Conservation (phyloP, 2,888 invertebrate species). For the Dasypolia templi region DNA sequence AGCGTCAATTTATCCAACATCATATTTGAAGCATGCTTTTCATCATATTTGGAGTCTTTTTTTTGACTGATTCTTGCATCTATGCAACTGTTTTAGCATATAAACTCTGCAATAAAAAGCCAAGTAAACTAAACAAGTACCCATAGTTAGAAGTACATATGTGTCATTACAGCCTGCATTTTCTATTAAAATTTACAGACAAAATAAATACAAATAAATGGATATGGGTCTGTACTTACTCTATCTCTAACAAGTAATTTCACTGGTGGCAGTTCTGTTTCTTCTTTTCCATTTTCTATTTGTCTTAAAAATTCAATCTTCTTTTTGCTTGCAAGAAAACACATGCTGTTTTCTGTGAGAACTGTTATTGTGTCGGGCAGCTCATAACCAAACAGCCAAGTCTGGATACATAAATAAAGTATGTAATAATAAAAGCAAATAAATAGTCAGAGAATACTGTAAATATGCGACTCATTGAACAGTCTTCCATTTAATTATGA, state of each 20-base stretch:
- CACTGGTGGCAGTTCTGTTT: slow-evolving; percentile 94
- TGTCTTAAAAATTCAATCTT: slow-evolving; percentile 99
- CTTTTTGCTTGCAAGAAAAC: slow-evolving; percentile 98
- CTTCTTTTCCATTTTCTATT: slow-evolving; percentile 96
- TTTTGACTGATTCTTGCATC: too few species aligned
- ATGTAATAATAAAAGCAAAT: slow-evolving; percentile 1
- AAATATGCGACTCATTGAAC: not conserved
- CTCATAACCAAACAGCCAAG: slow-evolving; percentile 99
- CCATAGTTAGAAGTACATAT: not conserved
- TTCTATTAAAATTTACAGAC: too few species aligned
- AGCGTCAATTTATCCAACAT: not conserved
- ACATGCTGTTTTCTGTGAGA: slow-evolving; percentile 95
- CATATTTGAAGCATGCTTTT: not conserved
- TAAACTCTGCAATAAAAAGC: not conserved
- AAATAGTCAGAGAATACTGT: not conserved
- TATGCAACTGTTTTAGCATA: not conserved
- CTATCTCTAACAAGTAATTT: slow-evolving; percentile 97
- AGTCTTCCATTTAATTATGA: not conserved
- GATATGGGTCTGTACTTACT: slow-evolving; percentile 88
- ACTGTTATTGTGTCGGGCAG: slow-evolving; percentile 98
- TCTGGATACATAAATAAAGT: slow-evolving; percentile 87
- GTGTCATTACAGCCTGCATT: not conserved
- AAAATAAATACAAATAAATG: not conserved
- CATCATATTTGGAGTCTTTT: not conserved
- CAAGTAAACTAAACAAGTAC: not conserved